Conservation (phyloP, 2,888 invertebrate species). For the Xestia ashworthii region DNA sequence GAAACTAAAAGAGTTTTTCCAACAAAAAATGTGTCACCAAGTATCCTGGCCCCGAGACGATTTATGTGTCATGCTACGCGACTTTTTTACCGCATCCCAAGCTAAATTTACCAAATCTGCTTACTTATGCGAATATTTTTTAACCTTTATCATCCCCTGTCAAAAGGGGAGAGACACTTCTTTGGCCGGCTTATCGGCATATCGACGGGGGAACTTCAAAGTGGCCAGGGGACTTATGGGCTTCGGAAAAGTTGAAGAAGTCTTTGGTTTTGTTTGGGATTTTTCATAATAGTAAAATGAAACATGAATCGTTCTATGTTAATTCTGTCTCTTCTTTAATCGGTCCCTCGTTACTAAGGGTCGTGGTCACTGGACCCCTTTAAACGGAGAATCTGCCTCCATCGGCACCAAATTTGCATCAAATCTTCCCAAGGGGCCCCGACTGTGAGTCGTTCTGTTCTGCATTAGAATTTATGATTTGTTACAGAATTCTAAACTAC, state of each 20-base stretch:
- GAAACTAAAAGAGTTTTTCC: not conserved
- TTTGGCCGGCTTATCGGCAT: constrained; percentile 38
- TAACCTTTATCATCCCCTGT: constrained; percentile 50
- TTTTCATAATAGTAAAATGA: not conserved
- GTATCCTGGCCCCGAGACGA: not conserved
- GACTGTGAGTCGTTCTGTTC: too few species aligned
- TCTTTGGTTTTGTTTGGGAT: not conserved
- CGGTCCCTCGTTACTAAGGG: too few species aligned
- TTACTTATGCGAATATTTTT: constrained; percentile 45
- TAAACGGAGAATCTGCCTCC: too few species aligned
- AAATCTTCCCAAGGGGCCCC: too few species aligned
- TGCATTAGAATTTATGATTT: too few species aligned
- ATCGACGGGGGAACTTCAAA: constrained; percentile 38
- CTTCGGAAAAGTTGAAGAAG: constrained; percentile 15
- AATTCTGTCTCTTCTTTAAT: not conserved
- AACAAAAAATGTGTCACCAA: not conserved
- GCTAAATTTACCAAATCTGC: constrained; percentile 21
- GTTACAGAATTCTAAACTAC: too few species aligned
- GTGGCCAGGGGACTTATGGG: constrained; percentile 17
- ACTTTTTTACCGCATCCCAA: constrained; percentile 17
- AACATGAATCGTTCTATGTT: not conserved
- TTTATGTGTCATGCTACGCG: constrained; percentile 4
- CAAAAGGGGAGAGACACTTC: constrained; percentile 35
- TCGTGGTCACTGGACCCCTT: too few species aligned
- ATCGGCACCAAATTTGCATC: too few species aligned